A percentile compares a stretch with the other conserved stretches of the same genome.
Evolutionary conservation across 2,888 invertebrate species (phyloP).

Genomic region (Drosophila vallismaia): DNA sequence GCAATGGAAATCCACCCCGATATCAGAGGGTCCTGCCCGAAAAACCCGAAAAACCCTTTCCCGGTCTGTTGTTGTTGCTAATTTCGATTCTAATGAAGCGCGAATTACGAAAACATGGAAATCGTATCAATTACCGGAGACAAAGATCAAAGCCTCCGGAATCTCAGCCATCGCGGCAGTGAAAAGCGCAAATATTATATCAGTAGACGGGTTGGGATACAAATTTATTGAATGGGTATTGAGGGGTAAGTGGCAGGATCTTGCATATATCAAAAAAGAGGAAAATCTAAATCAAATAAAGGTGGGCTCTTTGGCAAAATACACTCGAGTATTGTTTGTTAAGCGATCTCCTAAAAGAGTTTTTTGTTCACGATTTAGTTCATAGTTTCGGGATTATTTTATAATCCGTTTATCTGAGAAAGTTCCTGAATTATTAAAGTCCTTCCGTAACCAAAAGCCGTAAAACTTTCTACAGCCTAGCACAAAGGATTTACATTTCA

Average conservation of each 20-base stretch:
- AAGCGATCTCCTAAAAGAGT: background rate
- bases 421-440: background rate
- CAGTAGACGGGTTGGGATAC: background rate
- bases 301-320: constrained; percentile 1
- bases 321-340: constrained; percentile 1
- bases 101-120: constrained; percentile 57
- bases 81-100: constrained; percentile 78
- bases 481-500: background rate
- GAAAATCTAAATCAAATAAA: background rate
- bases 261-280: background rate
- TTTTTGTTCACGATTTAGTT: background rate
- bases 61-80: constrained; percentile 57
- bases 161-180: constrained; percentile 29
- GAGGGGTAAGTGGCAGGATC: background rate
- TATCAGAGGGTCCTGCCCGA: background rate
- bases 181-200: constrained; percentile 40
- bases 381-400: background rate
- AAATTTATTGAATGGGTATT: background rate
- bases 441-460: background rate
- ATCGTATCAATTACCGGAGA: constrained; percentile 71
- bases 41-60: constrained; percentile 53
- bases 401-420: background rate
- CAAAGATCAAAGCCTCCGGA: constrained; percentile 28
- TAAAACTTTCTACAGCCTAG: background rate
- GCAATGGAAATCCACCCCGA: constrained; percentile 29